Evolutionary conservation across 2,797 vertebrate genomes (phyloP).

Genomic region (Hydrocynus forskahlii): DNA sequence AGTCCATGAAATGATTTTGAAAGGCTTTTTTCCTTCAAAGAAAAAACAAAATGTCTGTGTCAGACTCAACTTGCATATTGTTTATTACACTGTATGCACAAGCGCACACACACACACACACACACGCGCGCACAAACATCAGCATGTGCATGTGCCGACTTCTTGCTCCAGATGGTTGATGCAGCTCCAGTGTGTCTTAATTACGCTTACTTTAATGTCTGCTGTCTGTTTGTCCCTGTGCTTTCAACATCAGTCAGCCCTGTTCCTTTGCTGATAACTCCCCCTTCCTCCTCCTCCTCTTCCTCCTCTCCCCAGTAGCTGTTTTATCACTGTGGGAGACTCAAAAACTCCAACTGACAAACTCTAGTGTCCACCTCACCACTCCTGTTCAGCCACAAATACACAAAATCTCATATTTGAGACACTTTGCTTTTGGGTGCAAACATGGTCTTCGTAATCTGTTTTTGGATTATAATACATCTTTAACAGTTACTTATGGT

Average conservation of each 20-base stretch:
- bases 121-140: background rate
- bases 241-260: slow-evolving; percentile 35
- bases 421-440: background rate
- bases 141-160: background rate
- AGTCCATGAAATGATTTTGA: background rate
- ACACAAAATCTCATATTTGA: background rate
- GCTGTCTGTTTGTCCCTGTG: slow-evolving; percentile 1
- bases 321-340: slow-evolving; percentile 6
- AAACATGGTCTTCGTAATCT: background rate
- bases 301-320: slow-evolving; percentile 17
- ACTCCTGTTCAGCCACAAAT: slow-evolving; percentile 6
- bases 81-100: slow-evolving; percentile 1
- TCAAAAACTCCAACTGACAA: background rate
- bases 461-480: background rate
- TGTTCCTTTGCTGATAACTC: slow-evolving; percentile 19
- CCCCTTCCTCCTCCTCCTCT: background rate
- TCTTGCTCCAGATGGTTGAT: slow-evolving; percentile 40
- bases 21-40: background rate
- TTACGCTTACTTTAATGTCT: slow-evolving; percentile 25
- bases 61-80: background rate
- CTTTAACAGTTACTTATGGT: background rate
- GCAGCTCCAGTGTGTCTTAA: slow-evolving; percentile 30
- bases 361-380: slow-evolving; percentile 21
- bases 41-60: background rate
- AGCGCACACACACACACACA: slow-evolving; percentile 17